These are phyloP conservation scores for Ceratosolen fusciceps DNA, from an alignment of 1,140 invertebrate genomes.

Conservation along the genomic window DNA sequence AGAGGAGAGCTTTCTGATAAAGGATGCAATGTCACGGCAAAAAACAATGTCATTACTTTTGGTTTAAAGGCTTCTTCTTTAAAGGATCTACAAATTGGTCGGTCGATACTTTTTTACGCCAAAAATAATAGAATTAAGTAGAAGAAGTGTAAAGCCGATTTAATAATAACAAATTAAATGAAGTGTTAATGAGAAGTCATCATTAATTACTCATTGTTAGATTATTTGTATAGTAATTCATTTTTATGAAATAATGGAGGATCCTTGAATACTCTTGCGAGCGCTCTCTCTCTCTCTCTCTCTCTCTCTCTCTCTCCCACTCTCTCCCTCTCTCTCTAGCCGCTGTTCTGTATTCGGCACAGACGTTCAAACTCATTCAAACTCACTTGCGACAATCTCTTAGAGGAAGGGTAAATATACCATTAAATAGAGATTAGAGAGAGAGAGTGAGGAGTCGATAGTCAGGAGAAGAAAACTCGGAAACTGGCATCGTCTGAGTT, in stretches of 20 bases:
- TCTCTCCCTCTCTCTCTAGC: not conserved
- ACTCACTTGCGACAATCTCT: not conserved
- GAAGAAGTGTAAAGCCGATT: not conserved
- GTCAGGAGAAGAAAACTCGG: not conserved
- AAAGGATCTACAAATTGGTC: not conserved
- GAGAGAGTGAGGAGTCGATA: not conserved
- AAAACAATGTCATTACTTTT: too few species aligned
- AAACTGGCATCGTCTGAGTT: not conserved
- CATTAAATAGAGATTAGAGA: not conserved
- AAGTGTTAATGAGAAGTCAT: slow-evolving; percentile 4
- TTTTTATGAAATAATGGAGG: slow-evolving; percentile 23
- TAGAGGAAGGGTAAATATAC: not conserved
- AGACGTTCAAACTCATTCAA: not conserved
- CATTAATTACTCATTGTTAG: not conserved
- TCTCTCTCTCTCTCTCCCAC: not conserved
- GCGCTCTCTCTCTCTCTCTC: not conserved
- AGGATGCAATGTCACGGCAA: too few species aligned
- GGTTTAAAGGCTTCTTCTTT: not conserved
- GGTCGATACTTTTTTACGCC: not conserved
- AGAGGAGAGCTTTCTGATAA: not conserved
- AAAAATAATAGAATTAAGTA: not conserved
- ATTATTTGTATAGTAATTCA: not conserved
- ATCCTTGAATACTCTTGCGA: slow-evolving; percentile 24
- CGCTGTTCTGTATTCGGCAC: too few species aligned
- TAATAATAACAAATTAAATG: too few species aligned